These are phyloP conservation scores for Drosophila micromelanica DNA, from an alignment of 1,140 invertebrate species.

Conservation along the genomic window DNA sequence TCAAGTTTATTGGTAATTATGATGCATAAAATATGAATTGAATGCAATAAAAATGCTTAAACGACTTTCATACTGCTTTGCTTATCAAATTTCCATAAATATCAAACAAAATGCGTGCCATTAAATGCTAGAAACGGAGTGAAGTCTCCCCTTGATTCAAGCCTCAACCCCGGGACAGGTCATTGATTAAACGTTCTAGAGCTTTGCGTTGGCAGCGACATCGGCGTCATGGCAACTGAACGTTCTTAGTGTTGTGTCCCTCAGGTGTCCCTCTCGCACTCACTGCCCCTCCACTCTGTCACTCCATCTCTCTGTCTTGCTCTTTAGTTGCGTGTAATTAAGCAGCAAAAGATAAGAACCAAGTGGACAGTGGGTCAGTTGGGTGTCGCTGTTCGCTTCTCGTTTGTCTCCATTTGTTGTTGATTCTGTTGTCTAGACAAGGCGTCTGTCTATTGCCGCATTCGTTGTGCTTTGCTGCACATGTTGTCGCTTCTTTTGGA, in stretches of 20 bases:
- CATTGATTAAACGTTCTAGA: conserved; percentile 75
- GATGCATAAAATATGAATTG: conserved; percentile 42
- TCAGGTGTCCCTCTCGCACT: conserved; percentile 42
- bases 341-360: conserved; percentile 66
- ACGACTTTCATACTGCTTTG: conserved; percentile 14
- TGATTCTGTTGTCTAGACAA: conserved; percentile 46
- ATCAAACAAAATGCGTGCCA: conserved; percentile 42
- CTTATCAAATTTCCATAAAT: conserved; percentile 77
- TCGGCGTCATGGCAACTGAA: no score
- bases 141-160: background rate
- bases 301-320: background rate
- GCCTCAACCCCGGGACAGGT: conserved; percentile 5
- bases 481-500: conserved; percentile 53
- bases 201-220: conserved; percentile 61
- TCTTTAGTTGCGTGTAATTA: conserved; percentile 61
- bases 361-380: conserved; percentile 75
- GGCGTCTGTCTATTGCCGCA: conserved; percentile 33
- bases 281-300: background rate
- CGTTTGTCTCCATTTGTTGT: conserved; percentile 31
- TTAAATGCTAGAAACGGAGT: conserved; percentile 29
- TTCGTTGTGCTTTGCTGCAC: conserved; percentile 39
- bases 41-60: conserved; percentile 47
- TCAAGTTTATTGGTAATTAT: conserved; percentile 25
- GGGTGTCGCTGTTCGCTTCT: conserved; percentile 18
- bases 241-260: conserved; percentile 45